phyloP scores from a whole-genome alignment of 2,797 vertebrate species.

The Hypotaenidia okinawae region DNA sequence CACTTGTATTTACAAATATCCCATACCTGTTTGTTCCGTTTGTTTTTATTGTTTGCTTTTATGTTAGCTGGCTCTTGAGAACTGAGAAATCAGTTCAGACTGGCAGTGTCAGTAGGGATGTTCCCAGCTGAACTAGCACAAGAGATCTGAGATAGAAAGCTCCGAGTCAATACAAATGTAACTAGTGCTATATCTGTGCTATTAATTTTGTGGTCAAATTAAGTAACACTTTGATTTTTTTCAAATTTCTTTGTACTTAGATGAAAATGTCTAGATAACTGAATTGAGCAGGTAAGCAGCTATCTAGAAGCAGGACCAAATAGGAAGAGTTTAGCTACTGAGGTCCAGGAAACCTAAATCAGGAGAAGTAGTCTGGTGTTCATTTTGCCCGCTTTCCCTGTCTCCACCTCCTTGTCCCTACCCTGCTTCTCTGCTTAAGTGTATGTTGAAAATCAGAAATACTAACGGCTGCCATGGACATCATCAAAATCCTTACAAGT shows the following conservation, averaged over 20 bases:
- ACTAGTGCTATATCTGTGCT: neutral
- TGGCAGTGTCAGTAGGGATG: neutral
- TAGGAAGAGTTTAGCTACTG: neutral
- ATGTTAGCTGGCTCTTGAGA: neutral
- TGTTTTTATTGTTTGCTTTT: neutral
- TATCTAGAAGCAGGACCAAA: neutral
- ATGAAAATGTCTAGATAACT: neutral
- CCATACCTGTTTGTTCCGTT: neutral
- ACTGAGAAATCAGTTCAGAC: neutral
- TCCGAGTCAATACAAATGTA: neutral
- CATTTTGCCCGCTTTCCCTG: neutral
- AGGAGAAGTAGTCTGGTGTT: neutral
- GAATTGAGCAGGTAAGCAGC: neutral
- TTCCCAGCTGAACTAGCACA: neutral
- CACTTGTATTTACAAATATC: neutral
- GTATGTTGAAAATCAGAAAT: neutral
- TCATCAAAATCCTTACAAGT: neutral
- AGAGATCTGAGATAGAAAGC: neutral
- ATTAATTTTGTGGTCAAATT: neutral
- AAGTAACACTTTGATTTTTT: neutral
- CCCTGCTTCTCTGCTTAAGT: neutral
- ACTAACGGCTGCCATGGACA: neutral
- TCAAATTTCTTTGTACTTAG: neutral
- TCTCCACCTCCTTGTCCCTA: neutral
- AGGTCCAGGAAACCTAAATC: neutral